phyloP scores from a whole-genome alignment of 1,140 invertebrate species.

The Teleogryllus occipitalis region DNA sequence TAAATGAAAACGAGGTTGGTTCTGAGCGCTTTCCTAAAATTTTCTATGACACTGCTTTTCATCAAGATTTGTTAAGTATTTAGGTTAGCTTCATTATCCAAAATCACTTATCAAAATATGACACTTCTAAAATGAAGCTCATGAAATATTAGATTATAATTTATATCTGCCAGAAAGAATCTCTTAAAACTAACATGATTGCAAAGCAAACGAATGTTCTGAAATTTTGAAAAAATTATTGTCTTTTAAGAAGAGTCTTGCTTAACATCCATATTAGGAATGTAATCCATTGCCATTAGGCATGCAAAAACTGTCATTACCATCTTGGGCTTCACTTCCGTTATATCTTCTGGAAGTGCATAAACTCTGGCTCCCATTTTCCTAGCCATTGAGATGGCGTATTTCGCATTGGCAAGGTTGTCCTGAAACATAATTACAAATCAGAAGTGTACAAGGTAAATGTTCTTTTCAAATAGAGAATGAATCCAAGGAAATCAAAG shows the following conservation, averaged over 20 bases:
- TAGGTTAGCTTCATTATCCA: not conserved
- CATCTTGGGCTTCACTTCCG: constrained; percentile 97
- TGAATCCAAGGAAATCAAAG: no score
- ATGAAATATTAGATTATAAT: not conserved
- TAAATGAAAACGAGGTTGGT: not conserved
- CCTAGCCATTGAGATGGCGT: constrained; percentile 94
- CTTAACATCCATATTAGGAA: constrained; percentile 68
- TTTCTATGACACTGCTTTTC: no score
- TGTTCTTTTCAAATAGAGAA: not conserved
- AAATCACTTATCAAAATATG: not conserved
- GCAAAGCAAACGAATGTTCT: not conserved
- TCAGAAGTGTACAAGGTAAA: not conserved
- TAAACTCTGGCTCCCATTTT: constrained; percentile 96
- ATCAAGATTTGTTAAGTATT: not conserved
- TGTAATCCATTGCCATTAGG: constrained; percentile 93
- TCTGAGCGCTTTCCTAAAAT: no score
- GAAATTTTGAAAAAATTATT: not conserved
- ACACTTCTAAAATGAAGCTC: not conserved
- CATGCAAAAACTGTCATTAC: constrained; percentile 99
- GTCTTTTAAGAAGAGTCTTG: not conserved
- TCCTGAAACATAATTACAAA: constrained; percentile 55
- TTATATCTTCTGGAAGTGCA: constrained; percentile 98
- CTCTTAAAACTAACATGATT: not conserved
- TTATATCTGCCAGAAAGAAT: not conserved
- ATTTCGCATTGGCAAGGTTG: constrained; percentile 92